These are phyloP conservation scores for Aldrovandia affinis DNA, from an alignment of 2,797 vertebrate genomes.

Conservation along the genomic window DNA sequence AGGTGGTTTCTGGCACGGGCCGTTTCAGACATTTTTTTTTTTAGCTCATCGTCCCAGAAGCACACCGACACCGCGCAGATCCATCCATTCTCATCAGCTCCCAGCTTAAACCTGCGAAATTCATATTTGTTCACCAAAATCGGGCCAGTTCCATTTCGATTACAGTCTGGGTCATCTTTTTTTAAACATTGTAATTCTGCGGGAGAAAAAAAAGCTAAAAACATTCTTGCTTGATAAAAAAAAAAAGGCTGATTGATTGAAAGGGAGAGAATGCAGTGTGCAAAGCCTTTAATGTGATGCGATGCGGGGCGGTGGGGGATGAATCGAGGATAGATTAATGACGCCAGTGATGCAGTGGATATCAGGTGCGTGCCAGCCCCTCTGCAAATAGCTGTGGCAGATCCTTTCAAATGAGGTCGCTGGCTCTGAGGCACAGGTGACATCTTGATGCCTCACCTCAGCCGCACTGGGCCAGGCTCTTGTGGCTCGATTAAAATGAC, in stretches of 20 bases:
- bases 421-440: neutral
- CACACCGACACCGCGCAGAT: conserved; percentile 48
- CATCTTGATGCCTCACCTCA: neutral
- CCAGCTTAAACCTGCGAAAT: conserved; percentile 57
- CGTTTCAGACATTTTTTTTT: conserved; percentile 61
- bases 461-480: conserved; percentile 7
- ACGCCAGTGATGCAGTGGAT: conserved; percentile 63
- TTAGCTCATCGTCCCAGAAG: conserved; percentile 59
- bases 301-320: neutral
- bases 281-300: conserved; percentile 37
- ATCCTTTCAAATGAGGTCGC: conserved; percentile 29
- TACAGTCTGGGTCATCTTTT: conserved; percentile 47
- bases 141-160: conserved; percentile 64
- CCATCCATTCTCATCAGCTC: conserved; percentile 67
- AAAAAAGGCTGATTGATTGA: conserved; percentile 49
- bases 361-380: conserved; percentile 52
- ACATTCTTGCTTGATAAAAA: conserved; percentile 54
- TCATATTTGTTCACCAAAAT: conserved; percentile 64
- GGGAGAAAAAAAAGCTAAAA: conserved; percentile 37
- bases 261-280: conserved; percentile 33
- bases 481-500: conserved; percentile 32
- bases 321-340: conserved; percentile 51
- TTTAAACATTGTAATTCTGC: conserved; percentile 21
- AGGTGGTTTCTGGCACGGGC: conserved; percentile 59
- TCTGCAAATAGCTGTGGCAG: conserved; percentile 41